phyloP scores from a whole-genome alignment of 2,888 invertebrate genomes.

The Trichacis sp. region DNA sequence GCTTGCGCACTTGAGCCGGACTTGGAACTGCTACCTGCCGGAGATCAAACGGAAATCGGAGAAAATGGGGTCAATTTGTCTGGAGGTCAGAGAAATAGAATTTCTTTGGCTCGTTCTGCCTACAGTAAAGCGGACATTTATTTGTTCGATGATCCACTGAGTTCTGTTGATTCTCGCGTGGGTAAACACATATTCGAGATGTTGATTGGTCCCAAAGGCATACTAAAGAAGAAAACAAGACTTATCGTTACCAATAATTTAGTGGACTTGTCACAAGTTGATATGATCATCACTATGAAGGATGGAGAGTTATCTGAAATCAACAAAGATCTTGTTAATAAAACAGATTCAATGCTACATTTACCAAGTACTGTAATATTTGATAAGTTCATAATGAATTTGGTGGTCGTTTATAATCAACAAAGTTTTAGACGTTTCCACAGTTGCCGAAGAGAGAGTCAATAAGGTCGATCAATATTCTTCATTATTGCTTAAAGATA shows the following conservation, averaged over 20 bases:
- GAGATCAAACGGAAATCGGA: slow-evolving; percentile 97
- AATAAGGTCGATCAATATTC: too few relatives aligned
- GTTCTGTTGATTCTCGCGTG: slow-evolving; percentile 97
- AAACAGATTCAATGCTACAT: too few relatives aligned
- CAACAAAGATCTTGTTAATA: slow-evolving; percentile 91
- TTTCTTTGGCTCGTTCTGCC: slow-evolving; percentile 91
- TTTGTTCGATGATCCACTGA: slow-evolving; percentile 94
- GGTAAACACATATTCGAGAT: slow-evolving; percentile 97
- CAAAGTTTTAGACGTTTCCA: too few relatives aligned
- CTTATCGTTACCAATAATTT: slow-evolving; percentile 96
- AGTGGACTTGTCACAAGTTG: slow-evolving; percentile 90
- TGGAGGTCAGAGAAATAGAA: slow-evolving; percentile 93
- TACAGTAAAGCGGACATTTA: slow-evolving; percentile 91
- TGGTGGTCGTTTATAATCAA: too few relatives aligned
- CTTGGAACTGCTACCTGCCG: slow-evolving; percentile 92
- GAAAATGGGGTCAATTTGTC: slow-evolving; percentile 92
- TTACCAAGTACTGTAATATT: too few relatives aligned
- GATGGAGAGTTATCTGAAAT: slow-evolving; percentile 71
- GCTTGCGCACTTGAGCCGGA: slow-evolving; percentile 93
- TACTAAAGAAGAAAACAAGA: slow-evolving; percentile 84
- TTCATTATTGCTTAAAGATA: too few relatives aligned
- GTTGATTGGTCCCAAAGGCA: slow-evolving; percentile 84
- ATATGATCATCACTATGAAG: slow-evolving; percentile 90
- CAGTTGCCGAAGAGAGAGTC: too few relatives aligned
- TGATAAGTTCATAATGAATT: too few relatives aligned